Evolutionary conservation across 2,888 invertebrate genomes (phyloP).

Genomic region (Amiota mariae): DNA sequence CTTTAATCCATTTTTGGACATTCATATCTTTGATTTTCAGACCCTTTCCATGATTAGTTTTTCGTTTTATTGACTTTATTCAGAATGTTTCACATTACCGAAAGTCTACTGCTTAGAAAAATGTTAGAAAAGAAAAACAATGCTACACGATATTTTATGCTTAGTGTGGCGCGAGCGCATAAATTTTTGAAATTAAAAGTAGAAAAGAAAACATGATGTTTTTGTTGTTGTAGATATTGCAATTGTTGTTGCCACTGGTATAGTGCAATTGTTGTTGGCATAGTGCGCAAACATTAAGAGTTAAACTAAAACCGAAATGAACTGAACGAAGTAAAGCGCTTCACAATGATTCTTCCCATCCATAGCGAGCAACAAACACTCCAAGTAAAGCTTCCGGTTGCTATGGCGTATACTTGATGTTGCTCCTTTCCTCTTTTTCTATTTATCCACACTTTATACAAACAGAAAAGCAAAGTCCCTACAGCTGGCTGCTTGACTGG

Average conservation of each 20-base stretch:
- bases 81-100: too few species aligned
- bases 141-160: slow-evolving; percentile 63
- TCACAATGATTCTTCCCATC: not conserved
- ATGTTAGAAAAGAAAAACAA: slow-evolving; percentile 26
- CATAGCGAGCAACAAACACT: slow-evolving; percentile 59
- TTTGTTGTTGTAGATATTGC: slow-evolving; percentile 46
- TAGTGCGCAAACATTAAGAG: slow-evolving; percentile 14
- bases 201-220: slow-evolving; percentile 67
- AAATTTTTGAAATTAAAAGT: slow-evolving; percentile 68
- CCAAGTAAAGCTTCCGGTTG: slow-evolving; percentile 64
- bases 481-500: slow-evolving; percentile 22
- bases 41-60: too few species aligned
- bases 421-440: slow-evolving; percentile 30
- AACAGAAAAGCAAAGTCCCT: not conserved
- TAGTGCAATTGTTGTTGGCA: slow-evolving; percentile 26
- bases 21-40: too few species aligned
- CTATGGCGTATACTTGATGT: slow-evolving; percentile 64
- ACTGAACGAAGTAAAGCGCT: not conserved
- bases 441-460: too few species aligned
- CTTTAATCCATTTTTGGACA: not conserved
- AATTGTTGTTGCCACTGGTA: slow-evolving; percentile 29
- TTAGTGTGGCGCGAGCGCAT: slow-evolving; percentile 68
- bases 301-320: slow-evolving; percentile 11
- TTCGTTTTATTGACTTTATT: too few species aligned
- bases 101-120: not conserved